These are phyloP conservation scores for Propithecus deckenii DNA, from an alignment of 2,797 vertebrate species.

Conservation along the genomic window DNA sequence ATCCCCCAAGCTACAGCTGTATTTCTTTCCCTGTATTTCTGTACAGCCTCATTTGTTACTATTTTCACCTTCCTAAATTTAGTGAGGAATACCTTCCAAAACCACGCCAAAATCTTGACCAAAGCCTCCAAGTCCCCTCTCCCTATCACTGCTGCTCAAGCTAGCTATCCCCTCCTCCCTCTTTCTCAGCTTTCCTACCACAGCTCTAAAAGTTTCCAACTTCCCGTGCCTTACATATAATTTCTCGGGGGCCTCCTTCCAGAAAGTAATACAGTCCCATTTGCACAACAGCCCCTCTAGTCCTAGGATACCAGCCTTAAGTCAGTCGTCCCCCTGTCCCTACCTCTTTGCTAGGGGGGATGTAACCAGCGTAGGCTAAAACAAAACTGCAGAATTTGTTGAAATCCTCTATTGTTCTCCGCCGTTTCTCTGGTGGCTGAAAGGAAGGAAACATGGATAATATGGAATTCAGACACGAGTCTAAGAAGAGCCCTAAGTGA, in stretches of 20 bases:
- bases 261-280: background rate
- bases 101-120: background rate
- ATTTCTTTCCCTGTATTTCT: background rate
- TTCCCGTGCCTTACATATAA: background rate
- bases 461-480: background rate
- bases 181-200: background rate
- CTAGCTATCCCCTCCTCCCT: background rate
- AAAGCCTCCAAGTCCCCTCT: background rate
- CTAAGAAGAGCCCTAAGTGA: background rate
- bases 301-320: background rate
- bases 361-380: slow-evolving; percentile 94
- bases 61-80: background rate
- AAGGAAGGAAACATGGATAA: slow-evolving; percentile 28
- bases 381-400: slow-evolving; percentile 97
- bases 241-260: background rate
- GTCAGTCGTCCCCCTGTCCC: slow-evolving; percentile 22
- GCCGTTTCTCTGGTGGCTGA: slow-evolving; percentile 92
- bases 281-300: background rate
- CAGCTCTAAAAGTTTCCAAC: background rate
- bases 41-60: background rate
- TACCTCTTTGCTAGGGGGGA: slow-evolving; percentile 93
- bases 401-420: slow-evolving; percentile 95
- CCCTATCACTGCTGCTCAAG: background rate
- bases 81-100: background rate
- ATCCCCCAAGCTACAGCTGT: background rate